phyloP scores from a whole-genome alignment of 92 coral and sea anemone genomes.

The Palythoa heliodiscus region DNA sequence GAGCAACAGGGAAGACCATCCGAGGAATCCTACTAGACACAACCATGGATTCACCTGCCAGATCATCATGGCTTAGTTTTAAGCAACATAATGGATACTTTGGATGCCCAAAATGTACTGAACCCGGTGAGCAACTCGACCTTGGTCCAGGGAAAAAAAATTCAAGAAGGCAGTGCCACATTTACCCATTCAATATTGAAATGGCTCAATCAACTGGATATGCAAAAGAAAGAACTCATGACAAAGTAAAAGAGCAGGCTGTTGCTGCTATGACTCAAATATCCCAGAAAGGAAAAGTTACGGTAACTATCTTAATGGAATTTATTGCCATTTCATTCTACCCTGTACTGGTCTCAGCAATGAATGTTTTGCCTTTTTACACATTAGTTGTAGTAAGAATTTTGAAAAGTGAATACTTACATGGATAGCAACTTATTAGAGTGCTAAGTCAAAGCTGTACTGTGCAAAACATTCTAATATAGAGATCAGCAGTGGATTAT shows the following conservation, averaged over 20 bases:
- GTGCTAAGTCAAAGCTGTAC: too few relatives aligned
- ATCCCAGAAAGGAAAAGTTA: slow-evolving; percentile 25
- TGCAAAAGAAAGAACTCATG: slow-evolving; percentile 41
- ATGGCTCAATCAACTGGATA: slow-evolving; percentile 58
- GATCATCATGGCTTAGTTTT: slow-evolving; percentile 45
- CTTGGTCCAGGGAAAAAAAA: slow-evolving; percentile 55
- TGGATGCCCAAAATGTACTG: slow-evolving; percentile 62
- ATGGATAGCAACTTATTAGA: too few relatives aligned
- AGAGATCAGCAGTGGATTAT: too few relatives aligned
- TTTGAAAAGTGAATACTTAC: too few relatives aligned
- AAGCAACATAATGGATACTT: slow-evolving; percentile 63
- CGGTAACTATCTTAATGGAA: slow-evolving; percentile 17
- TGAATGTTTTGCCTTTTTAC: too few relatives aligned
- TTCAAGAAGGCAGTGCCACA: slow-evolving; percentile 44
- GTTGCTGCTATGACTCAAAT: slow-evolving; percentile 40
- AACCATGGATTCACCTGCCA: slow-evolving; percentile 66
- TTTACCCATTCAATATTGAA: slow-evolving; percentile 58
- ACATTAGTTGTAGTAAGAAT: too few relatives aligned
- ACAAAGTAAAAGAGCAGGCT: slow-evolving; percentile 52
- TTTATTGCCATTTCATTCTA: too few relatives aligned
- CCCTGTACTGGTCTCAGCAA: too few relatives aligned
- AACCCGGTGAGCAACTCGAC: slow-evolving; percentile 57
- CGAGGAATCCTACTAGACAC: slow-evolving; percentile 55
- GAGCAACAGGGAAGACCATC: not conserved
- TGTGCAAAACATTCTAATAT: too few relatives aligned